Base-by-base conservation (phyloP, 2,797 vertebrate species). In the Menidia menidia region DNA sequence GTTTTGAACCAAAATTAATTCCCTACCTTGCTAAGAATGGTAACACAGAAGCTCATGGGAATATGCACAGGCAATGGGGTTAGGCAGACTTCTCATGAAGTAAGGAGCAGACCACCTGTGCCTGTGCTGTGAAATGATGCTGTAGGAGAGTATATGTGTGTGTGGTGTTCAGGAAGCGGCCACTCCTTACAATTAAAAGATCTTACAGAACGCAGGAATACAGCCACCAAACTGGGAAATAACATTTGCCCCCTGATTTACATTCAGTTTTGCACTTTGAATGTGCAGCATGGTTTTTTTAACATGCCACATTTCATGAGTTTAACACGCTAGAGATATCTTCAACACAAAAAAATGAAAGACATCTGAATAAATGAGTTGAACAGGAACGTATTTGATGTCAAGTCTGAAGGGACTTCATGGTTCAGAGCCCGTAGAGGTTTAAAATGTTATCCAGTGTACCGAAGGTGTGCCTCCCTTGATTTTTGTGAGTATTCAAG, bases 301-400 rank as follows among this genome's bases (percentile, higher is more conserved):
- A 47, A 64, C 53, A 66, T 53, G 35, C 18, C 48, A 15, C 61
- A 69, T 85, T 71, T 85, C 70, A 65, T 0, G 42, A 77, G 78
- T 68, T 76, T 78, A 77, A 76, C 75, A 73, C 67, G 58, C 67
- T 33, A 4, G 47, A 75, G 75, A 75, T 75, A 67, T 80, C 60
- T 70, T 11, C n/a, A 41, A 51, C 70, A 77, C 77, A 79, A 78
- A 47, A 75, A 39, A 88, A 83, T 25, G 25, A 25, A 25, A 25
- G 25, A 2, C 58, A 83, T 73, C 32, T 73, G 69, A 81, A 87
- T 81, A 77, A 86, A 87, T 87, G 84, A 68, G 70, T 84, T 79
- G 39, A 82, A 81, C 55, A 60, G 64, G 68, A 89, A 91, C 79
- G 56, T 80, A 73, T 90, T 90, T 88, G 80, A 89, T 87, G 78